Evolutionary conservation across 2,113 vertebrate genomes (phyloP).

Genomic region (Azemiops feae): DNA sequence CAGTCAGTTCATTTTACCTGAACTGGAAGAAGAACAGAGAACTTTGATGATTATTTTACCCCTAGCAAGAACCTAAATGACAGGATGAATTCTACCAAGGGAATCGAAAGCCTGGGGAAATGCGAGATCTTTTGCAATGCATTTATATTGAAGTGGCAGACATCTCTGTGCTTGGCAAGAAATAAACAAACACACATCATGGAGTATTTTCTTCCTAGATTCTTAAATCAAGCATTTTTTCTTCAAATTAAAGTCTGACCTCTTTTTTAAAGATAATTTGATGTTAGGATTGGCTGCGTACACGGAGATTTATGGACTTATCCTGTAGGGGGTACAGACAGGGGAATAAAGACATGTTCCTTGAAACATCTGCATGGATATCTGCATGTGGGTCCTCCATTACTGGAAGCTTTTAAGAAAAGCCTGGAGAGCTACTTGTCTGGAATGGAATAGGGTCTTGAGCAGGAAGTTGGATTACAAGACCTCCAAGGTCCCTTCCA

Average conservation of each 20-base stretch:
- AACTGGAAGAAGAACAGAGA: background rate
- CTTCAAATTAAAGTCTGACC: background rate
- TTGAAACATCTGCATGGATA: background rate
- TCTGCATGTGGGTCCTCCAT: background rate
- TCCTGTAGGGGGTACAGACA: background rate
- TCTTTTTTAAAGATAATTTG: background rate
- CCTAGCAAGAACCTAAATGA: slow-evolving; percentile 7
- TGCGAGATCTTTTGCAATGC: background rate
- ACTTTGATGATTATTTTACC: slow-evolving; percentile 20
- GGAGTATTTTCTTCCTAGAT: background rate
- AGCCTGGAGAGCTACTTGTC: too few species aligned
- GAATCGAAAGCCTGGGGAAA: slow-evolving; percentile 10
- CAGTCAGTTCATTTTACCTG: background rate
- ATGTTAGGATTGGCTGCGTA: background rate
- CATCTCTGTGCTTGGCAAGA: background rate
- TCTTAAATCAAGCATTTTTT: background rate
- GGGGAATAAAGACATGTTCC: background rate
- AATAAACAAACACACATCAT: background rate
- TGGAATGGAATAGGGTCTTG: too few species aligned
- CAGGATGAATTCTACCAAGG: slow-evolving; percentile 9
- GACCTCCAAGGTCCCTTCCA: too few species aligned
- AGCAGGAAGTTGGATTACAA: too few species aligned
- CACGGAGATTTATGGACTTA: background rate
- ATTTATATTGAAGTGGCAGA: slow-evolving; percentile 20
- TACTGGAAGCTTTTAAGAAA: background rate